These are phyloP conservation scores for Colletes collaris DNA, from an alignment of 2,888 invertebrate genomes.

Conservation along the genomic window DNA sequence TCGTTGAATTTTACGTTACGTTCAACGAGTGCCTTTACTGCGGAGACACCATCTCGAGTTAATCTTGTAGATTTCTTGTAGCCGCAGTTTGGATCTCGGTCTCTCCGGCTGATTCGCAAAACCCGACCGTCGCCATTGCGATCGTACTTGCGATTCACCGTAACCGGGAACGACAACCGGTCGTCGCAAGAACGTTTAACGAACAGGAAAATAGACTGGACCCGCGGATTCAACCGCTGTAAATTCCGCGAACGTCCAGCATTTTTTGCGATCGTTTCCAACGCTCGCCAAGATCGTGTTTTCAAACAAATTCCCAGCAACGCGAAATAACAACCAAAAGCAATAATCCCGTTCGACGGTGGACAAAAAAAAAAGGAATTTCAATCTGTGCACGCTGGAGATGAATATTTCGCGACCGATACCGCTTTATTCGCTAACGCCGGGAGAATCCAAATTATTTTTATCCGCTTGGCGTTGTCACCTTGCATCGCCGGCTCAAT, in stretches of 20 bases:
- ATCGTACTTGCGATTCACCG: conserved; percentile 10
- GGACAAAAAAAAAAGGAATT: neutral
- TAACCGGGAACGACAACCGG: conserved; percentile 11
- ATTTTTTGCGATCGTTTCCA: neutral
- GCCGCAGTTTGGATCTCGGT: conserved; percentile 11
- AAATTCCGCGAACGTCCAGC: neutral
- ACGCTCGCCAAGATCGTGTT: neutral
- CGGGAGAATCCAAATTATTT: conserved; percentile 26
- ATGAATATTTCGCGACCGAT: conserved; percentile 17
- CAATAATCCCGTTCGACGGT: conserved; percentile 3
- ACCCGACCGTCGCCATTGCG: neutral
- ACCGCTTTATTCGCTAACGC: neutral
- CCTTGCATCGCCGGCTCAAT: conserved; percentile 33
- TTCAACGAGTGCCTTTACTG: conserved; percentile 4
- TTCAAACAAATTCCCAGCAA: neutral
- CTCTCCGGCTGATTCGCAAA: conserved; percentile 21
- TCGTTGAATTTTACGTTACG: conserved; percentile 63
- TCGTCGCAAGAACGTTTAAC: conserved; percentile 5
- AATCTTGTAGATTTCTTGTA: conserved; percentile 43
- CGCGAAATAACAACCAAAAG: neutral
- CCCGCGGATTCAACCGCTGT: neutral
- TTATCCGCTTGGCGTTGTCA: conserved; percentile 3
- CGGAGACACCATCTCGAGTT: conserved; percentile 29
- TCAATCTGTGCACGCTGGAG: neutral
- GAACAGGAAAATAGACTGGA: conserved; percentile 15